Base-by-base conservation (phyloP, 2,113 vertebrate genomes). In the Anoplopoma fimbria region DNA sequence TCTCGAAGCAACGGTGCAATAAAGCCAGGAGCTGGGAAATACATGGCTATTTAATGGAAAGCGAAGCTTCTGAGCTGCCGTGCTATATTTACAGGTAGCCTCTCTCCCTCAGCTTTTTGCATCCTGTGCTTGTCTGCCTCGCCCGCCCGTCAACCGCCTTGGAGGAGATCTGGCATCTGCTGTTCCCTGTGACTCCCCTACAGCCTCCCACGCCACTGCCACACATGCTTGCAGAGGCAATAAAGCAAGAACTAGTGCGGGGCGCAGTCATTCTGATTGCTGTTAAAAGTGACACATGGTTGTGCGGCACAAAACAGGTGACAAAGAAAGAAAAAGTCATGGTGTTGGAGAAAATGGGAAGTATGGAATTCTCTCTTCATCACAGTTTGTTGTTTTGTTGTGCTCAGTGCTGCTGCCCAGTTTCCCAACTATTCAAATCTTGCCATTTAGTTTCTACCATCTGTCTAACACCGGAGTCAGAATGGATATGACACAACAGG, bases 1-100 rank as follows among this genome's bases (percentile, higher is more conserved):
- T 95, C 95, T 93, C 94, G 77, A 58, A 90, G 93, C 94, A 95
- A 89, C 94, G 87, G 92, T 88, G 93, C 95, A 96, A 96, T 96
- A 96, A 96, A 95, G 89, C 93, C 89, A 51, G 88, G 89, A 88
- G 91, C 92, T 89, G 82, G 88, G 83, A 95, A 93, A 93, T 92
- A 86, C 94, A 89, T 69, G 64, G 83, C 92, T 91, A 83, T 94
- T 94, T 95, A 94, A 95, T 94, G 85, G 93, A 94, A 92, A 85
- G 74, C 82, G 75, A 92, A 91, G 90, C 87, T 91, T 84, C 89
- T 85, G 91, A 83, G 90, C 80, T 79, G 82, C 83, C 71, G 88
- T 81, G 88, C 93, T 95, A 93, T 95, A 95, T 95, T 94, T 95
- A 93, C 92, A 93, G 90, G 89, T 89, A 86, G 90, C 89, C 87